These are phyloP conservation scores for Chauna torquata DNA, from an alignment of 2,113 vertebrate genomes.

Conservation along the genomic window DNA sequence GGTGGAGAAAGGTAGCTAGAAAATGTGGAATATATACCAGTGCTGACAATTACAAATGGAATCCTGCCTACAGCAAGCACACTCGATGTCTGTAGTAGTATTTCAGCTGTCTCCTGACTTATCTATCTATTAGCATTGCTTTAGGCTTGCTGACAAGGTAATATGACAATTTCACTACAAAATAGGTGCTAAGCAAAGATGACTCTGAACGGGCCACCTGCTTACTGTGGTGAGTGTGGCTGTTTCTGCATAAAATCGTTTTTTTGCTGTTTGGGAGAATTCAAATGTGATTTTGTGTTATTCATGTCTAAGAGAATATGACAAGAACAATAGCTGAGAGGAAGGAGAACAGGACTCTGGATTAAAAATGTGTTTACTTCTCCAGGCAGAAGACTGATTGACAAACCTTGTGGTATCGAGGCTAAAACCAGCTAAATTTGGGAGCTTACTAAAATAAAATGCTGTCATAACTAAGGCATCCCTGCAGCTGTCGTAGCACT, in stretches of 20 bases:
- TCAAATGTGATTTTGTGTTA: constrained; percentile 46
- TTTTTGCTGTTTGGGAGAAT: constrained; percentile 41
- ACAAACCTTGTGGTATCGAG: neutral
- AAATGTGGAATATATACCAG: neutral
- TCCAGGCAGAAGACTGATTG: constrained; percentile 39
- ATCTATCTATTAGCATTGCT: constrained; percentile 28
- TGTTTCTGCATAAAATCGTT: constrained; percentile 44
- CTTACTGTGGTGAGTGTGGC: constrained; percentile 3
- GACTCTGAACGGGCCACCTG: neutral
- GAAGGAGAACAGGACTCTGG: constrained; percentile 56
- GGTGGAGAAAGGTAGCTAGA: neutral
- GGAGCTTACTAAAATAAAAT: neutral
- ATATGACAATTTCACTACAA: constrained; percentile 28
- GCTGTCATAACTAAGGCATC: neutral
- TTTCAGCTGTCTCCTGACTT: constrained; percentile 37
- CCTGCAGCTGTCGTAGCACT: neutral
- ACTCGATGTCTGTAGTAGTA: neutral
- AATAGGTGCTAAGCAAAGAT: constrained; percentile 54
- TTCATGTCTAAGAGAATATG: constrained; percentile 36
- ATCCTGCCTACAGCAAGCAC: constrained; percentile 42
- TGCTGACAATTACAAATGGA: constrained; percentile 45
- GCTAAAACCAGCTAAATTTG: neutral
- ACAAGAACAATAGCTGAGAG: constrained; percentile 59
- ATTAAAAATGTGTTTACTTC: constrained; percentile 60
- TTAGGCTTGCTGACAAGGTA: constrained; percentile 53